Conservation (phyloP, 1,140 invertebrate genomes). For the Drosophila prosaltans region DNA sequence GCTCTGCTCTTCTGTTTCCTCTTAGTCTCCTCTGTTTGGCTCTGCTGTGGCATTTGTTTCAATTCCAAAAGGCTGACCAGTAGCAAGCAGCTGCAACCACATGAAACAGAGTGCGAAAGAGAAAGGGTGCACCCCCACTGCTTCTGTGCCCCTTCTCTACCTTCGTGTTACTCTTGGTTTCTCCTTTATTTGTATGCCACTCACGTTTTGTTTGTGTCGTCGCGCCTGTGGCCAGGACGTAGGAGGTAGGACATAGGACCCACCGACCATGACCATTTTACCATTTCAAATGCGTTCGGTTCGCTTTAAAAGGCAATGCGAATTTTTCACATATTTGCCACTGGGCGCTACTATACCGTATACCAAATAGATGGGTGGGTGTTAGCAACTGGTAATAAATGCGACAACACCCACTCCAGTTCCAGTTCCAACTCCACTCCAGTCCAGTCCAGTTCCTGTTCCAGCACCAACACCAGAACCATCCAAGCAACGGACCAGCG, state of each 20-base stretch:
- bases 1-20: background rate
- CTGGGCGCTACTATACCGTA: slow-evolving; percentile 11
- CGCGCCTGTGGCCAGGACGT: slow-evolving; percentile 66
- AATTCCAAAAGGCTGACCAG: slow-evolving; percentile 54
- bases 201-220: slow-evolving; percentile 80
- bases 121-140: slow-evolving; percentile 25
- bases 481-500: too few species aligned
- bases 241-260: slow-evolving; percentile 48
- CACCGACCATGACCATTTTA: slow-evolving; percentile 7
- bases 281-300: slow-evolving; percentile 66
- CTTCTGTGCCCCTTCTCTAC: background rate
- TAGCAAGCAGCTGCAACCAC: slow-evolving; percentile 9
- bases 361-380: background rate
- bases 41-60: slow-evolving; percentile 75
- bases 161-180: slow-evolving; percentile 14
- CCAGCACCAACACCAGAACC: background rate
- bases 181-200: slow-evolving; percentile 77
- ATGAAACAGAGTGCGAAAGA: background rate
- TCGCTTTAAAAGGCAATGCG: slow-evolving; percentile 68
- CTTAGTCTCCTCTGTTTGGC: background rate
- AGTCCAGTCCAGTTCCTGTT: background rate
- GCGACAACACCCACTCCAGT: slow-evolving; percentile 48
- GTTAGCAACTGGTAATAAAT: slow-evolving; percentile 76
- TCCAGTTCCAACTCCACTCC: background rate
- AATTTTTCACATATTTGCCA: slow-evolving; percentile 65